Evolutionary conservation across 1,140 invertebrate species (phyloP), one percentile per base, ranked within the genome.

Genomic region (Drosophila hydei): DNA sequence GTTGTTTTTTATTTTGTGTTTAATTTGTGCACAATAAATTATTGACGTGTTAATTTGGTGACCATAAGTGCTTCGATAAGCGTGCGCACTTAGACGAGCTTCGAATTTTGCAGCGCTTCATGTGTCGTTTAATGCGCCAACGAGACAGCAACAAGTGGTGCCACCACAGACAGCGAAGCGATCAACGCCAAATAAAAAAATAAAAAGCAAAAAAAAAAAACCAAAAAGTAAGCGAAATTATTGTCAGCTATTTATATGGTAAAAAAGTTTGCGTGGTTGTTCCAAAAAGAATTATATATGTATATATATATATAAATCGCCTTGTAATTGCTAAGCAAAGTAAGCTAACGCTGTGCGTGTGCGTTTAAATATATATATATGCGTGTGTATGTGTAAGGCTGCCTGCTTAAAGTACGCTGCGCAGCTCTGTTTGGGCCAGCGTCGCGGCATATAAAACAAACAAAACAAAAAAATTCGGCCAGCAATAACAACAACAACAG

Each of bases 381-480:
- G 38, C 6, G 38, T 36, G 50, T 14, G 27, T 18, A 19, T 61
- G 65, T 54, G 33, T 18, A 33, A 50, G 60, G 67, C 27, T 55
- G 56, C 25, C 16, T 60, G 56, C 25, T 54, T 38, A 65, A 72
- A 72, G 70, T 72, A 42, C 70, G 70, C 54, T 64, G 67, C 67
- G 59, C 67, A 70, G 52, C 63, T 68, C 51, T 54, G 60, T 68
- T 68, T 60, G 40, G 55, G 58, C 63, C 56, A 68, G 65, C 65
- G 65, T 56, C 64, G 72, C 72, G 33, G 65, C 59, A 50, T 63
- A 61, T 64, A 72, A 75, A 75, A 65, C 60, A 75, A 75, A 71
- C 60, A 75, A 75, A 64, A 42, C 38, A 42, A 42, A 75, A 56
- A 45, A 45, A 45, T 45, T 61, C 65, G 65, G 36, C 48, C 55